Base-by-base conservation (phyloP, 2,113 vertebrate genomes). In the Picathartes gymnocephalus region DNA sequence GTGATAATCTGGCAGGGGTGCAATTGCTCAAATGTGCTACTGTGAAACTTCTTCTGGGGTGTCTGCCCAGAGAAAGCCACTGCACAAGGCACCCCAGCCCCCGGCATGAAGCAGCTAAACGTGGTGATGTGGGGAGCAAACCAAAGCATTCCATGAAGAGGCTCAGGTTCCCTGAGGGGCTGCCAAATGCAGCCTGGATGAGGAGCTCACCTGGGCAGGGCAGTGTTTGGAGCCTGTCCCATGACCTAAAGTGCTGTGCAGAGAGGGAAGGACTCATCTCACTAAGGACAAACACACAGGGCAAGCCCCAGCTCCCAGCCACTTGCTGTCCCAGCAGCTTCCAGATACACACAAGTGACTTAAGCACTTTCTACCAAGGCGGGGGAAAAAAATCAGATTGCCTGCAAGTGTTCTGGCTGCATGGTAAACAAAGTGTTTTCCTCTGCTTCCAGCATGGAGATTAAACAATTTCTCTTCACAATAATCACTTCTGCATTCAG, bases 361-460 rank as follows among this genome's bases (percentile, higher is more conserved):
- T 16, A 40, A 97, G 94, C 71, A 76, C 84, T 91, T 95, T 73
- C 73, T 82, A 94, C 94, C 91, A 95, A 91, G 94, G 92, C 13
- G 17, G 72, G 74, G 77, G 44, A 84, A 86, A 89, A 65, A 95
- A 42, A 95, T 89, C 92, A 30, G 85, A 61, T 91, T 56, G 95
- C 64, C 95, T 64, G 86, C 79, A 93, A 96, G 88, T 22, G 33
- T 71, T 96, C 96, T 86, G 88, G 88, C 94, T 95, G 92, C 65
- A 94, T 58, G 82, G 94, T 96, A 95, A 98, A 94, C 95, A 92
- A 97, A 88, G 51, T 95, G 76, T 82, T 95, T 93, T 94, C 74
- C 95, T 89, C 73, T 85, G 70, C 89, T 95, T 88, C 85, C 82
- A 77, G 81, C 10, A 7, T n/a, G 35, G 86, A 93, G 96, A 96